phyloP scores from a whole-genome alignment of 1,140 invertebrate species.

The Euura lappo region DNA sequence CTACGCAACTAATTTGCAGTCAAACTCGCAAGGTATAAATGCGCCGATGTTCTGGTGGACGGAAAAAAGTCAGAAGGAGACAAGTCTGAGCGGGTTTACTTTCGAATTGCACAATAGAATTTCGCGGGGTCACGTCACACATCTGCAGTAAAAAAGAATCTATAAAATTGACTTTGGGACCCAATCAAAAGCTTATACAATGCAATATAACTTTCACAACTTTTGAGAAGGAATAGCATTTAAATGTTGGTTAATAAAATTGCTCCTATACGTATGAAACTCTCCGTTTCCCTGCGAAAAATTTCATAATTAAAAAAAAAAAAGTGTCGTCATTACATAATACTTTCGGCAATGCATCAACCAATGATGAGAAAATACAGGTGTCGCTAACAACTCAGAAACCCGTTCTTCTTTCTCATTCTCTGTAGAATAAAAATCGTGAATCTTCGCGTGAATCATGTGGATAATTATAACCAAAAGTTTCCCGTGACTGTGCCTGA shows the following conservation, averaged over 20 bases:
- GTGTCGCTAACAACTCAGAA: too few relatives aligned
- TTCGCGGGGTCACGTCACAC: not conserved
- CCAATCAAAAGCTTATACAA: not conserved
- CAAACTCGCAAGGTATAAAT: not conserved
- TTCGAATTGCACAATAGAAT: conserved; percentile 2
- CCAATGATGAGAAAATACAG: too few relatives aligned
- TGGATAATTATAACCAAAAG: not conserved
- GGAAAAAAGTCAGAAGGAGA: not conserved
- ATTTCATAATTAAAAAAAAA: too few relatives aligned
- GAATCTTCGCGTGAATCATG: too few relatives aligned
- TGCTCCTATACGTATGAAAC: too few relatives aligned
- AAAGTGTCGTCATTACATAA: too few relatives aligned
- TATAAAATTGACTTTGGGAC: not conserved
- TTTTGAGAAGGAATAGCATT: too few relatives aligned
- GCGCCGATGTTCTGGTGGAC: not conserved
- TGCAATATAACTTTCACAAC: not conserved
- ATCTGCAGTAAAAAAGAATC: not conserved
- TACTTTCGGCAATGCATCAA: too few relatives aligned
- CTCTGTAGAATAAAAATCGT: too few relatives aligned
- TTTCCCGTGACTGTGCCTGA: not conserved
- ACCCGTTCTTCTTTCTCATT: too few relatives aligned
- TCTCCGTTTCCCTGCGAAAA: too few relatives aligned
- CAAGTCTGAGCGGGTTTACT: not conserved
- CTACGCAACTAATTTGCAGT: not conserved
- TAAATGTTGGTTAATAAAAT: too few relatives aligned